A percentile compares a stretch with the other conserved stretches of the same genome.
Conservation (phyloP, 53 echinoderm and acorn worm genomes). For the Apostichopus leukothele region DNA sequence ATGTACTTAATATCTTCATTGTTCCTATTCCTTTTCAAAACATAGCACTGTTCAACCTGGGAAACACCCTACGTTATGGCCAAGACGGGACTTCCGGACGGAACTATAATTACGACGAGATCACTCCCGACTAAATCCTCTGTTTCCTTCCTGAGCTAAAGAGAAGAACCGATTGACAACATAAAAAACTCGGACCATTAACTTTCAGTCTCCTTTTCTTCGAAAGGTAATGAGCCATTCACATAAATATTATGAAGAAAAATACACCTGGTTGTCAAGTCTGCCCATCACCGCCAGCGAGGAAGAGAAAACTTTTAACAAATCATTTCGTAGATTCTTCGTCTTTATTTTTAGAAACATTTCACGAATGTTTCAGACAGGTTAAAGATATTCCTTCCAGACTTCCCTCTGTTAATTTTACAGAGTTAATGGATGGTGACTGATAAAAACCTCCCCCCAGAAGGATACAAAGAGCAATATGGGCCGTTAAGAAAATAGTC, state of each 20-base stretch:
- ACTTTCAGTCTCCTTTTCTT: neutral
- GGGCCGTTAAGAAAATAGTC: neutral
- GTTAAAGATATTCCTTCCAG: neutral
- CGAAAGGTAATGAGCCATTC: slow-evolving; percentile 8
- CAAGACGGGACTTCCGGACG: neutral
- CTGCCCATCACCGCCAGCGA: neutral
- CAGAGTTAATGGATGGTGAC: slow-evolving; percentile 6
- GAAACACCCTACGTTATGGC: slow-evolving; percentile 10
- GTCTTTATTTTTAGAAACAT: neutral
- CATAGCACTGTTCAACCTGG: neutral
- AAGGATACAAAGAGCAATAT: neutral
- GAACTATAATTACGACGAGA: neutral
- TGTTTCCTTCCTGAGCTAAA: neutral
- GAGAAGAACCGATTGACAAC: neutral
- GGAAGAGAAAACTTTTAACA: neutral
- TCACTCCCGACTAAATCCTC: neutral
- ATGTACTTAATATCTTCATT: neutral
- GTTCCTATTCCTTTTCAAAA: neutral
- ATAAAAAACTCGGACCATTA: slow-evolving; percentile 2
- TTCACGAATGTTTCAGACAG: neutral
- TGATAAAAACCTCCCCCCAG: neutral
- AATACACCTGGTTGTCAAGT: slow-evolving; percentile 10
- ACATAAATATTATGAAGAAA: slow-evolving; percentile 5
- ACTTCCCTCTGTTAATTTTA: neutral
- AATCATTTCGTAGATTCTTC: neutral